Base-by-base conservation (phyloP, 64 coral and sea anemone species). In the Hydrozoanthus tunicans region DNA sequence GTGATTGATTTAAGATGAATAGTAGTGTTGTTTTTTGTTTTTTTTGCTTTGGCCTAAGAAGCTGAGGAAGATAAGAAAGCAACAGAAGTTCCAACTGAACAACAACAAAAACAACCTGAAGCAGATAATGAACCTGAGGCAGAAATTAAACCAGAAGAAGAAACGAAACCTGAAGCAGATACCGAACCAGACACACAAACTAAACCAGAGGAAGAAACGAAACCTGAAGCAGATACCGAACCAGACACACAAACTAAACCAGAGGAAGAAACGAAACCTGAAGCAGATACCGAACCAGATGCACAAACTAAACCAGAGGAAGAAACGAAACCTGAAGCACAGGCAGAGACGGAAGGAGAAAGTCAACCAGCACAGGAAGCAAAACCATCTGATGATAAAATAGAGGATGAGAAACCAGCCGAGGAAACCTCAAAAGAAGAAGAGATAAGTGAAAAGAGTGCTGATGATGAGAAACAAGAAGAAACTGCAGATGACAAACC, bases 41-140 rank as follows among this genome's bases (percentile, higher is more conserved):
- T 59, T 61, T 73, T 26, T 79, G 62, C 67, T 83, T 83, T 67
- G 62, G 27, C 32, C 43, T 52, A 62, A 68, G 9, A 83, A 83
- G 79, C 66, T 89, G 93, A 91, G 58, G 89, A 91, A 77, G 93
- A 94, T 62, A 80, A 75, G 32, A 94, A 94, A 62, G 66, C 13
- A 91, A 79, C 83, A 24, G 90, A 86, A 24, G 24, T 7, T 53
- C 32, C 32, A 43, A 43, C 32, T 43, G 32, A 43, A 43, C 32
- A 43, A 43, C 32, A 43, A 43, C 32, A 43, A 43, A 43, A 43
- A 43, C 32, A 43, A 43, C 32, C 32, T 43, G 32, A 43, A 43
- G 32, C 32, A 43, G 32, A 43, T 43, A 43, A 0, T 43, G 32
- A 43, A 43, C 32, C 32, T 43, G 32, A 43, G 32, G 32, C 32